A percentile compares a stretch with the other conserved stretches of the same genome.
These are phyloP conservation scores for Apocheima hispidaria DNA, from an alignment of 2,888 invertebrate genomes.

Conservation along the genomic window DNA sequence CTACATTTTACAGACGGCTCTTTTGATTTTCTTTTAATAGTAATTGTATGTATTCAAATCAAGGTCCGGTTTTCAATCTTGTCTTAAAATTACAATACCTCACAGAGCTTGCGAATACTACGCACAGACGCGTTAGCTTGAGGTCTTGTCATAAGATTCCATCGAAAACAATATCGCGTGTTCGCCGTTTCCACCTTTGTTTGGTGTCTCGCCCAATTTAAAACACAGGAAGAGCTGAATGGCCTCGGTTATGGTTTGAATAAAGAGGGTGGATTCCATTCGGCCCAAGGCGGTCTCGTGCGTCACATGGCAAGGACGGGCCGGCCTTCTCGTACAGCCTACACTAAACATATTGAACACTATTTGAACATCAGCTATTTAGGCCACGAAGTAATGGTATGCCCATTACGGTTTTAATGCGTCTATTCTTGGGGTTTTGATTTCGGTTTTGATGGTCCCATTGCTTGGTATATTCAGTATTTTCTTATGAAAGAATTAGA, in stretches of 20 bases:
- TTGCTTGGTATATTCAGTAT: background rate
- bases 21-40: no score
- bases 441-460: slow-evolving; percentile 13
- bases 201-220: slow-evolving; percentile 30
- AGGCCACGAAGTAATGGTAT: slow-evolving; percentile 55
- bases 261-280: slow-evolving; percentile 52
- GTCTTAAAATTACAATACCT: no score
- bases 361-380: slow-evolving; percentile 68
- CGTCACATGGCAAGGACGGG: slow-evolving; percentile 70
- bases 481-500: background rate
- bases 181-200: slow-evolving; percentile 13
- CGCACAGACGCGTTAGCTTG: background rate
- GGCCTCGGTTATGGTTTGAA: slow-evolving; percentile 46
- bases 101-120: no score
- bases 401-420: slow-evolving; percentile 54
- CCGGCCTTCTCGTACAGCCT: slow-evolving; percentile 47
- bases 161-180: slow-evolving; percentile 17
- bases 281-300: slow-evolving; percentile 65
- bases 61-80: no score
- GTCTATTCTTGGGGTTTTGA: slow-evolving; percentile 34
- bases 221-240: slow-evolving; percentile 44
- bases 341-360: slow-evolving; percentile 48
- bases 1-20: no score
- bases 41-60: no score
- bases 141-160: slow-evolving; percentile 6